Conservation (phyloP, 2,113 vertebrate genomes). For the Charina bottae region DNA sequence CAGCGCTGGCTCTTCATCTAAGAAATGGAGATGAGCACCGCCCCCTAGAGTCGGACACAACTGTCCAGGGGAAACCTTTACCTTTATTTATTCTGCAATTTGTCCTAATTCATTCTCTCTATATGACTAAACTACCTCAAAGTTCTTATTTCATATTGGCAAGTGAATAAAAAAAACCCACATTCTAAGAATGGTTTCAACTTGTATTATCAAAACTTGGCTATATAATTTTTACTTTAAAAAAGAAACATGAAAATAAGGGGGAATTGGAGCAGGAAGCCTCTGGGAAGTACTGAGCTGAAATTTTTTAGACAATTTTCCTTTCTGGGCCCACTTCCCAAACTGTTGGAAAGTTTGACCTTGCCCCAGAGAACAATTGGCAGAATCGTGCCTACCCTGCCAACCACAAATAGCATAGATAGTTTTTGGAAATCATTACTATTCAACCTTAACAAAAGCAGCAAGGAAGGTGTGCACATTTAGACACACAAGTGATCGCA, state of each 20-base stretch:
- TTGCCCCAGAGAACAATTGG: neutral
- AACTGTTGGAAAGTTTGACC: neutral
- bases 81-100: neutral
- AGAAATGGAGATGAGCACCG: no score
- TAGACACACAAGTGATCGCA: neutral
- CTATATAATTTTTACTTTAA: neutral
- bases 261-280: neutral
- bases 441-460: neutral
- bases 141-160: neutral
- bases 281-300: neutral
- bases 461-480: neutral
- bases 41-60: no score
- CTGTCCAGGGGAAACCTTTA: no score
- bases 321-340: neutral
- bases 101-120: neutral
- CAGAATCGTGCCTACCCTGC: neutral
- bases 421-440: neutral
- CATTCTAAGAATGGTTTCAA: neutral
- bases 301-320: neutral
- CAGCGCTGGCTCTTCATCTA: no score
- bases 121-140: neutral
- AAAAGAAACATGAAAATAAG: neutral
- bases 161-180: neutral
- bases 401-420: neutral
- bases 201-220: neutral